A percentile compares a stretch with the other conserved stretches of the same genome.
These are phyloP conservation scores for Rhopalosiphum maidis DNA, from an alignment of 1,140 invertebrate genomes.

Conservation along the genomic window DNA sequence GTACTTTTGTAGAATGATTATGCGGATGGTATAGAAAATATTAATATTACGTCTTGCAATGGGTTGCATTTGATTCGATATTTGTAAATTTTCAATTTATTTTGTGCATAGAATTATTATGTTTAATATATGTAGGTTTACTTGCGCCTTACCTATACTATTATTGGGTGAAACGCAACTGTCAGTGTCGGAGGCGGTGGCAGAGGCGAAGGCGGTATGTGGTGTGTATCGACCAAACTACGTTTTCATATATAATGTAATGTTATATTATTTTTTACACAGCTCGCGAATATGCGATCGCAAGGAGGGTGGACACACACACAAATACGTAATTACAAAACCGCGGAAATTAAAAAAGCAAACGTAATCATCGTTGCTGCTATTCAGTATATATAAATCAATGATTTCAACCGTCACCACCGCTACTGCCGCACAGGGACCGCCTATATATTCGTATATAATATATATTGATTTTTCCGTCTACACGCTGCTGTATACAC, in stretches of 20 bases:
- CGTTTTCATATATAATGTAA: neutral
- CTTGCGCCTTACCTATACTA: neutral
- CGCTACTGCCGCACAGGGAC: neutral
- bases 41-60: no score
- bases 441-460: slow-evolving; percentile 12
- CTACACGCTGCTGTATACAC: neutral
- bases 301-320: neutral
- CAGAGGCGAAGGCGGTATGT: neutral
- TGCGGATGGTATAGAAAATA: neutral
- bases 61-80: no score
- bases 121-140: neutral
- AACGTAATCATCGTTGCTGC: slow-evolving; percentile 7
- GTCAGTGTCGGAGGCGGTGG: neutral
- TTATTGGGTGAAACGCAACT: neutral
- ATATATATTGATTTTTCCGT: slow-evolving; percentile 34
- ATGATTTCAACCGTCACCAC: neutral
- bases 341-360: neutral
- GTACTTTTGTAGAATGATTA: neutral
- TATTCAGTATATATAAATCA: neutral
- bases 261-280: neutral
- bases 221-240: slow-evolving; percentile 17
- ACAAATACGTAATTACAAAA: neutral
- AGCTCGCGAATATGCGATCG: neutral
- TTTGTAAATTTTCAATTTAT: no score
- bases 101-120: neutral